Evolutionary conservation across 2,888 invertebrate genomes (phyloP), one percentile per base, ranked within the genome.

Genomic region (Stenolophus ochropezus): DNA sequence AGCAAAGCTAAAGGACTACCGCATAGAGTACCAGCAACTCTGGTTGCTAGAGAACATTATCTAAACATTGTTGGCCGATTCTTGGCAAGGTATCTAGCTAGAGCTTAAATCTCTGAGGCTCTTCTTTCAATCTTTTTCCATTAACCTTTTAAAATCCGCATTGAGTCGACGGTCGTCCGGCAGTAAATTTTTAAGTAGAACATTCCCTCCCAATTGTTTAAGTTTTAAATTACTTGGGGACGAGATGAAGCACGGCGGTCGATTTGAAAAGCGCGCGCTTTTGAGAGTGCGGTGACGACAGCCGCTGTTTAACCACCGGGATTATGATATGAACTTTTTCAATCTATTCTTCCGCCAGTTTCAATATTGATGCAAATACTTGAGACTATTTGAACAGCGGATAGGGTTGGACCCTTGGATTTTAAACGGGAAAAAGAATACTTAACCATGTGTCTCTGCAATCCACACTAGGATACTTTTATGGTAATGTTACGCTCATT

Each of bases 311-410:
- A 80, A 73, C 73, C 74, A 49, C 73, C 61, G 25, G 75, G 81
- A 81, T 81, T 81, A 81, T 81, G 81, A 81, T 81, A 81, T 81
- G 81, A 81, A 81, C 81, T 81, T 81, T 81, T 81, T 75, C 81
- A 81, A 81, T 81, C 81, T 81, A 81, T 81, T 65, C 81, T 75
- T 75, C 33, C 20, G 27, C 61, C 65, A 81, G 81, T 81, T 81
- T 81, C 81, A 81, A 81, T 75, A 75, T 75, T 81, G 81, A 81
- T 75, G 74, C 81, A 81, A 81, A 81, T 81, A 75, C 81, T 81
- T 20, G 18, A 81, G 81, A 81, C 81, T 81, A 81, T 81, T 81
- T 81, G 81, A 42, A 23, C 81, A 51, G 49, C 51, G 75, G 25
- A 47, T 49, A n/a, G 47, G 47, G 18, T 20, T 25, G 49, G 21